Evolutionary conservation across 2,888 invertebrate species (phyloP).

Genomic region (Tridacna gigas): DNA sequence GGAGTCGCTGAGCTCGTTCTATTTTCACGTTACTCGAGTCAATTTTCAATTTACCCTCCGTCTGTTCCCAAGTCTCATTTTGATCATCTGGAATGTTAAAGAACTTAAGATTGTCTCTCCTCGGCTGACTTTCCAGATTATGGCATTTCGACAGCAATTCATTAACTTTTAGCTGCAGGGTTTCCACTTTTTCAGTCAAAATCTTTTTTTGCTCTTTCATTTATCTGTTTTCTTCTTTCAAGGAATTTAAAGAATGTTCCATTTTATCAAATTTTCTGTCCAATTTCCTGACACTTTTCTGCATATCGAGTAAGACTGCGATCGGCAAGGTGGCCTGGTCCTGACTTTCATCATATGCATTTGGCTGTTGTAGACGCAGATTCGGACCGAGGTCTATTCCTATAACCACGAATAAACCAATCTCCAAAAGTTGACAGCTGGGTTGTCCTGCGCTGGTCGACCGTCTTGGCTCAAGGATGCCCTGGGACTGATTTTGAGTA

Average conservation of each 20-base stretch:
- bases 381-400: background rate
- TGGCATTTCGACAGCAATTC: background rate
- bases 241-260: background rate
- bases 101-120: slow-evolving; percentile 9
- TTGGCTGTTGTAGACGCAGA: background rate
- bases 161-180: background rate
- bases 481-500: background rate
- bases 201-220: background rate
- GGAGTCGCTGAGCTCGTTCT: slow-evolving; percentile 2
- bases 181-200: background rate
- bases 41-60: background rate
- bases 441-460: background rate
- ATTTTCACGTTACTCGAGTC: background rate
- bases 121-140: background rate
- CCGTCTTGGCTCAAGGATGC: background rate
- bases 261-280: background rate
- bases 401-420: background rate
- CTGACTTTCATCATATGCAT: background rate
- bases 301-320: background rate
- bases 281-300: too few species aligned
- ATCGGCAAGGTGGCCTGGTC: background rate
- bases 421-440: background rate
- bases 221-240: background rate
- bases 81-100: background rate
- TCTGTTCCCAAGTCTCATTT: slow-evolving; percentile 4